These are phyloP conservation scores for Heliornis fulica DNA, from an alignment of 2,113 vertebrate species.

Conservation along the genomic window DNA sequence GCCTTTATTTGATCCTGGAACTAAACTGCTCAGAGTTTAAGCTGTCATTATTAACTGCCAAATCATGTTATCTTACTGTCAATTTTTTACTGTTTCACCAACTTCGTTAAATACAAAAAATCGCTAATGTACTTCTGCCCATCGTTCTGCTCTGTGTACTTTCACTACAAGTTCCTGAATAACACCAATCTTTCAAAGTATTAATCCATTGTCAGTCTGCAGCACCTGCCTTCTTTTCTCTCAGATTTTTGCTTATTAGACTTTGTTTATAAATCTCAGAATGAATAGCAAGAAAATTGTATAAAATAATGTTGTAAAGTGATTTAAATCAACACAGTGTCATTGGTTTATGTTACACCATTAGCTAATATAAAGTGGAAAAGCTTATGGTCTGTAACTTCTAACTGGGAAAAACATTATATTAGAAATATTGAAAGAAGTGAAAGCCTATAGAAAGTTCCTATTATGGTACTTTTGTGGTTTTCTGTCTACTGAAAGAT, in stretches of 20 bases:
- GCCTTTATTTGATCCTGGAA: not conserved
- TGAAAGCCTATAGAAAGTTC: not conserved
- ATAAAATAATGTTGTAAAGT: not conserved
- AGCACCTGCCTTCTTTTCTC: not conserved
- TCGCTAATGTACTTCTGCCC: not conserved
- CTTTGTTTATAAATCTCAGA: not conserved
- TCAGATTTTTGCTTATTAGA: not conserved
- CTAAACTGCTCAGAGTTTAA: not conserved
- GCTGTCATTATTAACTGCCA: not conserved
- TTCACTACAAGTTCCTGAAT: not conserved
- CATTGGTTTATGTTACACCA: not conserved
- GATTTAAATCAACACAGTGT: not conserved
- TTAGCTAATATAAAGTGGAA: not conserved
- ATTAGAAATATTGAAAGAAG: not conserved
- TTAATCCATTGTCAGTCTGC: not conserved
- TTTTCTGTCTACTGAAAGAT: not conserved
- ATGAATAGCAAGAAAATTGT: not conserved
- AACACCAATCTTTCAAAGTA: not conserved
- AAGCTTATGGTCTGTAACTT: not conserved
- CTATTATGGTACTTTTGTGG: not conserved
- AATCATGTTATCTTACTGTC: not conserved
- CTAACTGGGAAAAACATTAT: accelerated
- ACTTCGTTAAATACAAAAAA: not conserved
- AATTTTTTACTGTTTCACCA: not conserved
- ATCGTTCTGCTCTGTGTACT: not conserved